These are phyloP conservation scores for Tiphia femorata DNA, from an alignment of 2,888 invertebrate species.

Conservation along the genomic window DNA sequence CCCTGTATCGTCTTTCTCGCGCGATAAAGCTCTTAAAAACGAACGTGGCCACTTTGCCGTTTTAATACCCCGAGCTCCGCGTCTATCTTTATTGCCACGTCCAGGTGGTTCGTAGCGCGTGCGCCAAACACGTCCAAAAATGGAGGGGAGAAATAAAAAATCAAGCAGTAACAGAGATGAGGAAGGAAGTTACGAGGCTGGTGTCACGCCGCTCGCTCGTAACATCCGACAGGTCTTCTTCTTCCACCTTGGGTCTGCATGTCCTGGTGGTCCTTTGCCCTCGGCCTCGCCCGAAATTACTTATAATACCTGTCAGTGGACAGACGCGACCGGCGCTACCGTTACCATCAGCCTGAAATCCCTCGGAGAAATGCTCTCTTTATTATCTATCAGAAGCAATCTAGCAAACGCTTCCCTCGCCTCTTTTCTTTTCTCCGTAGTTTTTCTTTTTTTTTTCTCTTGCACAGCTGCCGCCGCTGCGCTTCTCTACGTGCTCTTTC, in stretches of 20 bases:
- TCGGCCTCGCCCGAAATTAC: conserved; percentile 50
- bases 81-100: too few relatives aligned
- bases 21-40: too few relatives aligned
- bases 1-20: too few relatives aligned
- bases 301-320: conserved; percentile 55
- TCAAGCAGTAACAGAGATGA: conserved; percentile 25
- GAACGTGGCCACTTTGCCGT: too few relatives aligned
- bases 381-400: conserved; percentile 61
- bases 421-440: conserved; percentile 11
- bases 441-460: conserved; percentile 3
- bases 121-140: too few relatives aligned
- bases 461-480: too few relatives aligned
- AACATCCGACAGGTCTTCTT: conserved; percentile 39
- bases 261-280: conserved; percentile 31
- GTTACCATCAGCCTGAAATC: conserved; percentile 45
- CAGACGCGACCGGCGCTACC: conserved; percentile 42
- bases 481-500: too few relatives aligned
- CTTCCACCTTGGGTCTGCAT: conserved; percentile 14
- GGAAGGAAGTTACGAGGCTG: conserved; percentile 45
- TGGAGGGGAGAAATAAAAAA: conserved; percentile 32
- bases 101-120: too few relatives aligned
- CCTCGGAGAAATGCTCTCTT: conserved; percentile 56
- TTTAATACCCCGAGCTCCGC: neutral
- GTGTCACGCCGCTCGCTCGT: conserved; percentile 54
- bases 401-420: conserved; percentile 42